These are phyloP conservation scores for Aproaerema taeniolella DNA, from an alignment of 2,888 invertebrate species.

Conservation along the genomic window DNA sequence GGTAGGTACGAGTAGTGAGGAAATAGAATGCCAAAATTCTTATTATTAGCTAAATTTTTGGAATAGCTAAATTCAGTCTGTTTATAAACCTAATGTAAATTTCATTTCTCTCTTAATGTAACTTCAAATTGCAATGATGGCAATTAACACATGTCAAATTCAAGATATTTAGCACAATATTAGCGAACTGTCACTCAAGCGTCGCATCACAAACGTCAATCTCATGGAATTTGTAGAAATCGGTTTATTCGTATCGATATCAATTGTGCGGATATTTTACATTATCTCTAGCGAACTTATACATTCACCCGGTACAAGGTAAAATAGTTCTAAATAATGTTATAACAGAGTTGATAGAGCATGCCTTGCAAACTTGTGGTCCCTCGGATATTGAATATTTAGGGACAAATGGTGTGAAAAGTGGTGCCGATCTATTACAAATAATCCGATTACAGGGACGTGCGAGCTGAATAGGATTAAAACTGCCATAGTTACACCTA, in stretches of 20 bases:
- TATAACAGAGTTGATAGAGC: no score
- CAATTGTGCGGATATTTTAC: constrained; percentile 31
- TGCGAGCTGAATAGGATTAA: constrained; percentile 52
- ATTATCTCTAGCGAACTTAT: constrained; percentile 23
- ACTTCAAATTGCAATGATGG: no score
- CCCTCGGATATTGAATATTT: constrained; percentile 34
- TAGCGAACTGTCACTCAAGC: constrained; percentile 32
- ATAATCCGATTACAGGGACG: constrained; percentile 63
- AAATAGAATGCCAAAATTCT: no score
- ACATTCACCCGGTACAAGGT: background rate
- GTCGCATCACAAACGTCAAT: no score
- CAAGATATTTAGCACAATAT: no score
- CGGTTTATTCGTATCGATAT: constrained; percentile 36
- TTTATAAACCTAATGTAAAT: no score
- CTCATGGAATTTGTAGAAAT: constrained; percentile 31
- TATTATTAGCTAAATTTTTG: no score
- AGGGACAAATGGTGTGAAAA: constrained; percentile 45
- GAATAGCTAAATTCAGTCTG: no score
- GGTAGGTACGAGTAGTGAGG: no score
- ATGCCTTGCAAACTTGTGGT: constrained; percentile 8
- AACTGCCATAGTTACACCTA: constrained; percentile 24
- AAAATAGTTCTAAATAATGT: constrained; percentile 15
- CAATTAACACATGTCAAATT: no score
- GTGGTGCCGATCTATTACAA: constrained; percentile 61
- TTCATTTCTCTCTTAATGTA: no score